Base-by-base conservation (phyloP, 2,113 vertebrate species). In the Vireo altiloquus region DNA sequence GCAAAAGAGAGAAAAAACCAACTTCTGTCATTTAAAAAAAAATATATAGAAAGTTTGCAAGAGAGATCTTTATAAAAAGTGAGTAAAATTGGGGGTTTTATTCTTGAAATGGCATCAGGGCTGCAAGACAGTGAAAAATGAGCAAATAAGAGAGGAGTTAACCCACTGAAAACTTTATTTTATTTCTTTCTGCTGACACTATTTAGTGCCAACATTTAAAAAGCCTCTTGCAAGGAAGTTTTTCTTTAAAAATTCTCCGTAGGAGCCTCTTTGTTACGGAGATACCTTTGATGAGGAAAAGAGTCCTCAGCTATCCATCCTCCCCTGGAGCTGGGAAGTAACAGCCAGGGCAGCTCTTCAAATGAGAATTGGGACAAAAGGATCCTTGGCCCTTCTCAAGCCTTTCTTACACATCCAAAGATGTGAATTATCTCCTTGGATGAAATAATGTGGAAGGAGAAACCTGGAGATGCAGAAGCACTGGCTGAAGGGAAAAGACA, bases 391-490 rank as follows among this genome's bases (percentile, higher is more conserved):
- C 39, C 28, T 76, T 56, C 40, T 35, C 20, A 3, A 25, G 23
- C 30, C 15, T 64, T 60, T 71, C 59, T 61, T 4, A 14, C 1
- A 4, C 33, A 14, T 28, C n/a, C 16, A 11, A 24, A 65, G 24
- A 35, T n/a, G n/a, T n/a, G n/a, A n/a, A n/a, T n/a, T n/a, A n/a
- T n/a, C n/a, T n/a, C n/a, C 33, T 42, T 2, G 8, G 4, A 15
- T 22, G 57, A 39, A 30, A 87, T 27, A 27, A 72, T 14, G 39
- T 7, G 47, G 27, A 71, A 40, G 77, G 78, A 83, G 60, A 77
- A 2, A 39, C 23, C 21, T 14, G 10, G 35, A 13, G 64, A 9
- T 8, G 15, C 23, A 68, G 59, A 40, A 84, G 13, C 0, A 0
- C 23, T 50, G 60, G 9, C 24, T 42, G 65, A 18, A 84, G n/a